phyloP scores from a whole-genome alignment of 2,113 vertebrate species.

The Brachirus orientalis region DNA sequence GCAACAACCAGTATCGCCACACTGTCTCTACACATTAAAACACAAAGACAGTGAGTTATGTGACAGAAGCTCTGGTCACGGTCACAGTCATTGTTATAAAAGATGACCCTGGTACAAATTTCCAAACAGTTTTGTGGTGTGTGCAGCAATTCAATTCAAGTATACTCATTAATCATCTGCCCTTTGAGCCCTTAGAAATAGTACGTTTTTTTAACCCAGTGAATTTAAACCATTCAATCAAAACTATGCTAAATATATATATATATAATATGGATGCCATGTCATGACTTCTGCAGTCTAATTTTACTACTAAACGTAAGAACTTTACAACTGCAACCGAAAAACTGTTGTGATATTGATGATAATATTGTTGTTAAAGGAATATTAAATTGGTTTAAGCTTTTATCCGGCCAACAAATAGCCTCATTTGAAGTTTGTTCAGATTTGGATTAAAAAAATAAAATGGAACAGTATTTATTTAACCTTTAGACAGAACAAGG shows the following conservation, averaged over 20 bases:
- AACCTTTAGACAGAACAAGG: no score
- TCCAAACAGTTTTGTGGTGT: neutral
- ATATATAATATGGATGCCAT: no score
- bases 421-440: no score
- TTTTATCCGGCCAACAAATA: no score
- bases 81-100: slow-evolving; percentile 47
- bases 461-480: neutral
- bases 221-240: neutral
- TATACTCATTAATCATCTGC: neutral
- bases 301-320: no score
- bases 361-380: no score
- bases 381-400: no score
- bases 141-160: no score
- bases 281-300: no score
- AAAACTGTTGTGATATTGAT: no score
- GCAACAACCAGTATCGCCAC: slow-evolving; percentile 55
- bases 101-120: slow-evolving; percentile 16
- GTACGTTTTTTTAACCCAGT: neutral
- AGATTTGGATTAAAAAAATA: neutral
- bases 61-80: slow-evolving; percentile 22
- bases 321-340: no score
- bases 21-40: slow-evolving; percentile 61
- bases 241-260: neutral
- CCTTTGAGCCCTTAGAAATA: neutral
- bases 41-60: slow-evolving; percentile 29